Percentiles rank a stretch among this genome's conserved stretches.
phyloP scores from a whole-genome alignment of 2,888 invertebrate species.

The Disparrhopalites patrizii region DNA sequence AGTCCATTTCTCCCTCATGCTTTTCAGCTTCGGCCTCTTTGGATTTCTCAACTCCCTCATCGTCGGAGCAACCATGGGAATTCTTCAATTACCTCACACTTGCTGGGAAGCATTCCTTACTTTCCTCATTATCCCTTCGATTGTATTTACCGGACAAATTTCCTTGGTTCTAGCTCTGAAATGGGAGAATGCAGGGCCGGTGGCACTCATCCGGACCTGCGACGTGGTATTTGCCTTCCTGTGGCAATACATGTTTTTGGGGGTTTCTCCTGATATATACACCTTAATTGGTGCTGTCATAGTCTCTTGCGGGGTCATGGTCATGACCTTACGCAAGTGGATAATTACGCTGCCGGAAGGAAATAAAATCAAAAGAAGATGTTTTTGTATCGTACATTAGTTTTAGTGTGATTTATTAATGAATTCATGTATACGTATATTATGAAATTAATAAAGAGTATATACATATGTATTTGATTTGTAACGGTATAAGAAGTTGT shows the following conservation, averaged over 20 bases:
- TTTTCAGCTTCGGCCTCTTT: slow-evolving; percentile 33
- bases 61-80: slow-evolving; percentile 15
- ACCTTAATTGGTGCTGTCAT: slow-evolving; percentile 19
- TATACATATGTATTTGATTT: too few species aligned
- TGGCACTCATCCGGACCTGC: slow-evolving; percentile 30
- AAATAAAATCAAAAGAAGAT: too few species aligned
- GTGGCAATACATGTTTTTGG: slow-evolving; percentile 36
- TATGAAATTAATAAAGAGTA: too few species aligned
- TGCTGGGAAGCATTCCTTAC: not conserved
- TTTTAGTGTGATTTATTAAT: too few species aligned
- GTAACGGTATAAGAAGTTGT: too few species aligned
- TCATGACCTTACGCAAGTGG: slow-evolving; percentile 18
- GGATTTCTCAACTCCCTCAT: slow-evolving; percentile 25
- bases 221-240: slow-evolving; percentile 37
- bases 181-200: slow-evolving; percentile 33
- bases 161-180: slow-evolving; percentile 34
- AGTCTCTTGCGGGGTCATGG: slow-evolving; percentile 3
- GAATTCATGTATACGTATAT: too few species aligned
- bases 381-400: too few species aligned
- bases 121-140: not conserved
- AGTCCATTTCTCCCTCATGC: slow-evolving; percentile 37
- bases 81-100: not conserved
- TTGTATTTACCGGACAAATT: slow-evolving; percentile 27
- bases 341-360: not conserved
- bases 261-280: slow-evolving; percentile 33